Percentiles rank a stretch among this genome's conserved stretches.
Conservation (phyloP, 2,888 invertebrate genomes). For the Drosophila greeni region DNA sequence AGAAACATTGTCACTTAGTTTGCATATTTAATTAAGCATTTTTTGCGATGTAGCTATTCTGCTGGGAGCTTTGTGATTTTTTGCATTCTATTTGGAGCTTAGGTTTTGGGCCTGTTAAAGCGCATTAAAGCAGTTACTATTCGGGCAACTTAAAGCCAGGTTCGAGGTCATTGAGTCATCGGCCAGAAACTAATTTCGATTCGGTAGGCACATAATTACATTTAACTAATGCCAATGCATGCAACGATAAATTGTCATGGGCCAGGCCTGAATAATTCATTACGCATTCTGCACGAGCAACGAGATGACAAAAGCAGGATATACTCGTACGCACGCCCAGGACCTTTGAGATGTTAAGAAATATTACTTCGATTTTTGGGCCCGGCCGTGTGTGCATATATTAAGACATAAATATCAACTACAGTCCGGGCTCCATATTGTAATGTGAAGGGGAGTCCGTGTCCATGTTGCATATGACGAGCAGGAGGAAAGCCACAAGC, state of each 20-base stretch:
- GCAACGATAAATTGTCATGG: conserved; percentile 36
- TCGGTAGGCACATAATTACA: conserved; percentile 38
- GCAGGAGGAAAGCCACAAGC: conserved; percentile 2
- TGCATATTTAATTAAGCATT: conserved; percentile 42
- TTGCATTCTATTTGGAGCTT: conserved; percentile 5
- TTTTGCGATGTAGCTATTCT: conserved; percentile 7
- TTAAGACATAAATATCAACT: conserved; percentile 67
- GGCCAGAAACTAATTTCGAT: conserved; percentile 21
- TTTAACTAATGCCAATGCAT: conserved; percentile 43
- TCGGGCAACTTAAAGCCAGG: conserved; percentile 11
- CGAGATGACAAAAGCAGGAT: conserved; percentile 40
- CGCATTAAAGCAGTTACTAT: conserved; percentile 14
- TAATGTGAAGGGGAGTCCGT: conserved; percentile 17
- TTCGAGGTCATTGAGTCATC: conserved; percentile 20
- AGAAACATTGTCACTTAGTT: conserved; percentile 45
- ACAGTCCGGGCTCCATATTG: conserved; percentile 34
- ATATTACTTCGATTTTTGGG: conserved; percentile 53
- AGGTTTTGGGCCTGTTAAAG: neutral
- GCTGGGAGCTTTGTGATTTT: conserved; percentile 9
- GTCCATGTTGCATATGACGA: conserved; percentile 15
- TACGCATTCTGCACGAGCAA: conserved; percentile 38
- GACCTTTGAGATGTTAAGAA: conserved; percentile 48
- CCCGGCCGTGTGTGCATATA: conserved; percentile 52
- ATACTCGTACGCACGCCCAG: conserved; percentile 4
- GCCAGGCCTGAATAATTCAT: conserved; percentile 60